Evolutionary conservation across 2,113 vertebrate species (phyloP).

Genomic region (Corapipo altera): DNA sequence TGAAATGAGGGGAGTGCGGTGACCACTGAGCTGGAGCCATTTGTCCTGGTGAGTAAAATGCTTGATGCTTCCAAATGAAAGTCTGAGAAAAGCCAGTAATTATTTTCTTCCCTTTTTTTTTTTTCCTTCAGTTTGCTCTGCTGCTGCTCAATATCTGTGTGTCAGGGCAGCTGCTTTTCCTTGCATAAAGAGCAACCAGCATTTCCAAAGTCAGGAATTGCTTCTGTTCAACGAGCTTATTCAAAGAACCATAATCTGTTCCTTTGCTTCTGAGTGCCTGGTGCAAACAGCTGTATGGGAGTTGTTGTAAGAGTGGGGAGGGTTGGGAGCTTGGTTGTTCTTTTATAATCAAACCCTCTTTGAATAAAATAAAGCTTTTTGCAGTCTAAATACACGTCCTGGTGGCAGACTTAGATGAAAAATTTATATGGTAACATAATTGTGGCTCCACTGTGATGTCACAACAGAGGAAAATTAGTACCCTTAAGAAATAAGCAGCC

Average conservation of each 20-base stretch:
- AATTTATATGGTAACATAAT: not conserved
- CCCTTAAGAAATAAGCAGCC: not conserved
- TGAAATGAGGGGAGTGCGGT: not conserved
- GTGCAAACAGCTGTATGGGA: not conserved
- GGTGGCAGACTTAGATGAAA: not conserved
- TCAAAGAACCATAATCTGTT: not conserved
- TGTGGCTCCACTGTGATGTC: not conserved
- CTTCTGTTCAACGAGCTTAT: not conserved
- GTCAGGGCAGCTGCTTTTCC: not conserved
- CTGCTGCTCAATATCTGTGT: not conserved
- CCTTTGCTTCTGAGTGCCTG: not conserved
- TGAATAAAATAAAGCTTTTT: not conserved
- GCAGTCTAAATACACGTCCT: rapidly evolving
- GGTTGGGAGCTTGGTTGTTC: not conserved
- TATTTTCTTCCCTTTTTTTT: not conserved
- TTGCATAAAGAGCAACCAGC: not conserved
- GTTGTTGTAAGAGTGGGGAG: not conserved
- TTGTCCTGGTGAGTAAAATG: not conserved
- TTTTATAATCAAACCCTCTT: not conserved
- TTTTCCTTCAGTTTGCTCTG: not conserved
- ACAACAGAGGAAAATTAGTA: not conserved
- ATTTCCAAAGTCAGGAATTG: not conserved
- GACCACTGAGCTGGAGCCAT: not conserved
- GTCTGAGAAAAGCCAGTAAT: not conserved
- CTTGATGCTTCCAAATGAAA: not conserved